Base-by-base conservation (phyloP, 2,888 invertebrate species). In the Acholoe squamosa region DNA sequence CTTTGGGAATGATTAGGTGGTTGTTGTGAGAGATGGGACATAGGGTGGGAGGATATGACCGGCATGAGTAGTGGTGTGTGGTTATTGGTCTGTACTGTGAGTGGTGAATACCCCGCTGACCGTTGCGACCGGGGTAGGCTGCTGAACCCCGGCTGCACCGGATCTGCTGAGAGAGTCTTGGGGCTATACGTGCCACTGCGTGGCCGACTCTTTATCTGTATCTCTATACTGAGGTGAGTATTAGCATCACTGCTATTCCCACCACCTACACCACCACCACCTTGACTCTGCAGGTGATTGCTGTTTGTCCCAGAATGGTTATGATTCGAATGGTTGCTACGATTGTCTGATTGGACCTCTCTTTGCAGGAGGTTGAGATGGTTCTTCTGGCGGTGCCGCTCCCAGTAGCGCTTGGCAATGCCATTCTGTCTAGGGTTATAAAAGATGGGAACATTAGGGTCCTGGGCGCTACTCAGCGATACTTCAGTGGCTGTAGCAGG, bases 341-440 rank as follows among this genome's bases (percentile, higher is more conserved):
- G 61, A 91, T 93, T 94, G 51, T 94, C 93, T 89, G 61, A 84
- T 52, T 94, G 94, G 5, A 94, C 92, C 88, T 94, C 94, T 91
- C 94, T 94, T 25, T 94, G 93, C 89, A 94, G 93, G 89, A 95
- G 94, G 90, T 94, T 94, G 89, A 95, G 93, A 34, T 94, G 91
- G 90, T 94, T 94, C 43, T 93, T 93, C 90, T 94, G 94, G 19
- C 94, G 93, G 90, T 94, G 93, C 92, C 98, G 98, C 93, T 98
- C 98, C 96, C 99, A 99, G 95, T 98, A 99, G 94, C 98, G 98
- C 92, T 98, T 97, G 0, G 99, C 99, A 0, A 98, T 98, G 61
- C 98, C 98, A 95, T 98, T 98, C 96, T 99, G 99, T 95, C 98
- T 98, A 0, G 98, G 98, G 96, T 99, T 98, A 95, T 98, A 98